Evolutionary conservation across 2,888 invertebrate species (phyloP).

Genomic region (Zelleria hepariella): DNA sequence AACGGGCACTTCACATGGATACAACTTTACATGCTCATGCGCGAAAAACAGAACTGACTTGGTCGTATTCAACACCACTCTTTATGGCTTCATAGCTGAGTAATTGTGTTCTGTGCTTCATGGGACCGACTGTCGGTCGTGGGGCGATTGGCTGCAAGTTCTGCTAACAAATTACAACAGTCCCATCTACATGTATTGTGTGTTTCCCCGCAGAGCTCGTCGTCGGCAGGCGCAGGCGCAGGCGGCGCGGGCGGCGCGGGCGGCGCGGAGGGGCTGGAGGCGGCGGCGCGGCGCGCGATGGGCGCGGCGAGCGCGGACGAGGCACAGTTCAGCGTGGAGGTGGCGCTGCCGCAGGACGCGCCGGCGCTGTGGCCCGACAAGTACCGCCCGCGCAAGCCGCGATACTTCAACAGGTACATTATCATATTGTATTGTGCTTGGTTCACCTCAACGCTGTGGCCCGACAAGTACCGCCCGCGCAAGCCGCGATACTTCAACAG

Average conservation of each 20-base stretch:
- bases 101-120: too few relatives aligned
- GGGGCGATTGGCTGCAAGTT: slow-evolving; percentile 7
- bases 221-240: neutral
- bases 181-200: too few relatives aligned
- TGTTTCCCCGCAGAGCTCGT: neutral
- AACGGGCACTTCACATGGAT: too few relatives aligned
- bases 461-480: too few relatives aligned
- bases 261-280: slow-evolving; percentile 26
- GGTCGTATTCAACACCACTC: too few relatives aligned
- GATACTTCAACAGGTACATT: slow-evolving; percentile 93
- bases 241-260: slow-evolving; percentile 56
- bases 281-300: slow-evolving; percentile 75
- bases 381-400: slow-evolving; percentile 95
- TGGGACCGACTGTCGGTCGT: too few relatives aligned
- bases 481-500: too few relatives aligned
- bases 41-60: too few relatives aligned
- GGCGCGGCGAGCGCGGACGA: slow-evolving; percentile 77
- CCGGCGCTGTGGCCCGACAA: slow-evolving; percentile 98
- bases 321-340: slow-evolving; percentile 92
- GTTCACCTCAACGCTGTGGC: too few relatives aligned
- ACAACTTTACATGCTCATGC: too few relatives aligned
- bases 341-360: slow-evolving; percentile 83
- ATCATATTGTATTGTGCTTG: too few relatives aligned
- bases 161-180: neutral
- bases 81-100: too few relatives aligned